Conservation (phyloP, 2,797 vertebrate species). For the Champsocephalus gunnari region DNA sequence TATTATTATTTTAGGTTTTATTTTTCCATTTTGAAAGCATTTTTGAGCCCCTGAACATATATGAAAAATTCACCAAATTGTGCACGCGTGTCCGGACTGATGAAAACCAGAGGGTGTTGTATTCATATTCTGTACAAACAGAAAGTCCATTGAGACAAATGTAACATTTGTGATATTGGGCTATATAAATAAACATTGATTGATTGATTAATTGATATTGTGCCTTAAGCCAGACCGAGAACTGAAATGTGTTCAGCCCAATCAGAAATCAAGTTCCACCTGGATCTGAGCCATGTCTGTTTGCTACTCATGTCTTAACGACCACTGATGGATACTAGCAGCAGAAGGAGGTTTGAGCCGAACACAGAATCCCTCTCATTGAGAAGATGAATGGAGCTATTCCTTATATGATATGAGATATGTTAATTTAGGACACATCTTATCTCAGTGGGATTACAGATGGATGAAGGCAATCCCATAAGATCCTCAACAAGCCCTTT, state of each 20-base stretch:
- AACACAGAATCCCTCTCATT: constrained; percentile 24
- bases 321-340: constrained; percentile 45
- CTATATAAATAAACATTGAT: too few species aligned
- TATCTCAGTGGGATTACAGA: constrained; percentile 54
- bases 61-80: too few species aligned
- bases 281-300: constrained; percentile 33
- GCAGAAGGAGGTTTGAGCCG: constrained; percentile 20
- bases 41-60: too few species aligned
- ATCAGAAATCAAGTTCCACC: constrained; percentile 32
- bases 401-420: constrained; percentile 51
- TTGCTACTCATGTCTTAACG: constrained; percentile 38
- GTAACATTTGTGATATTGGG: too few species aligned
- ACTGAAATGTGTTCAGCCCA: constrained; percentile 17
- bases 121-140: too few species aligned
- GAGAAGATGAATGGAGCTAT: constrained; percentile 58
- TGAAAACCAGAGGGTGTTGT: too few species aligned
- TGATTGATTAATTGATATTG: constrained; percentile 13
- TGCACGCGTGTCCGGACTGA: too few species aligned
- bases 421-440: constrained; percentile 9
- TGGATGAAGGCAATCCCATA: constrained; percentile 47
- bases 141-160: too few species aligned
- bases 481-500: constrained; percentile 33
- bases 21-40: too few species aligned
- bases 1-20: too few species aligned
- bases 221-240: constrained; percentile 42